Evolutionary conservation across 2,888 invertebrate genomes (phyloP).

Genomic region (Hemicrepidius hirtus): DNA sequence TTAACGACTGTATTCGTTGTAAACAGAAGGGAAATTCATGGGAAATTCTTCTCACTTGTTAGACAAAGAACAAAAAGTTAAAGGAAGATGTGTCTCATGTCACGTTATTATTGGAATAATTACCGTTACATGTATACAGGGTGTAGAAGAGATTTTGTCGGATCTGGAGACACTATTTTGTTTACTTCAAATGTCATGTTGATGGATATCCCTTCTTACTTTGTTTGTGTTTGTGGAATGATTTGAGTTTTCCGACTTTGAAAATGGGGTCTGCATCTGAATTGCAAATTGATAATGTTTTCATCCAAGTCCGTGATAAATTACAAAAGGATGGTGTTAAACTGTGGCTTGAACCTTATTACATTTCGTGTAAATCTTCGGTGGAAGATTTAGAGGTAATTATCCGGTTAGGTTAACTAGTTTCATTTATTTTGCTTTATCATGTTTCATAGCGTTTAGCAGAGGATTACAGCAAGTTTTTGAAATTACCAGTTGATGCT

Average conservation of each 20-base stretch:
- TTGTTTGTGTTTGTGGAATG: no score
- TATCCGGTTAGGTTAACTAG: not conserved
- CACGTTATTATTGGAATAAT: no score
- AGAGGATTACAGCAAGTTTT: slow-evolving; percentile 74
- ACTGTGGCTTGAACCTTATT: slow-evolving; percentile 85
- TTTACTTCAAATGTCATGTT: no score
- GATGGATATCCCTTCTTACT: no score
- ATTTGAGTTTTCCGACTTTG: not conserved
- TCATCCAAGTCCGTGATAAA: slow-evolving; percentile 80
- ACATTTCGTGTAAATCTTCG: slow-evolving; percentile 71
- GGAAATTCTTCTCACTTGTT: slow-evolving; percentile 6
- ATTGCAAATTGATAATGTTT: slow-evolving; percentile 75
- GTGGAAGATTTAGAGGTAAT: slow-evolving; percentile 72
- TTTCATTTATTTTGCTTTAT: slow-evolving; percentile 17
- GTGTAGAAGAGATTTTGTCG: no score
- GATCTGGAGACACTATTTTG: no score
- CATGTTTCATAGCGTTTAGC: slow-evolving; percentile 77
- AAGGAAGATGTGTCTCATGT: not conserved
- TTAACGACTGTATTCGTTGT: slow-evolving; percentile 41
- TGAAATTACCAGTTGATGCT: slow-evolving; percentile 74
- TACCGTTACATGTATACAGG: no score
- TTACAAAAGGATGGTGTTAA: slow-evolving; percentile 82
- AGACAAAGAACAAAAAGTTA: not conserved
- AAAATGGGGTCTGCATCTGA: slow-evolving; percentile 45
- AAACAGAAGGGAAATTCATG: slow-evolving; percentile 20